Base-by-base conservation (phyloP, 2,797 vertebrate genomes). In the Anableps anableps region DNA sequence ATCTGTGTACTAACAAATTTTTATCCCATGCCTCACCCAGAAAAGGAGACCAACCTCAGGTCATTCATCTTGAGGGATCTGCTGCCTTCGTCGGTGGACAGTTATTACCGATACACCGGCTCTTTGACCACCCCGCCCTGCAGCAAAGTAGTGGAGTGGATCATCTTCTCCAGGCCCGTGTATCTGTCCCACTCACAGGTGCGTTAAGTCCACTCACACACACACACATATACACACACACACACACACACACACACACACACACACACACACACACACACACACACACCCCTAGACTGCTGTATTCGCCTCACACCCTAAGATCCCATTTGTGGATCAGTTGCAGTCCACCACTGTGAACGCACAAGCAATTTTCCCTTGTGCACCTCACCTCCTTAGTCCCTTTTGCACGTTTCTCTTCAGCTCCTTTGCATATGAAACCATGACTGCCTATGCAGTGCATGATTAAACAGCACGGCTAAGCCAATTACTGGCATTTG, bases 131-230 rank as follows among this genome's bases (percentile, higher is more conserved):
- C 97, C 2, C 99, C 99, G 1, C 99, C 99, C 0, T 99, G 99
- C 90, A 99, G 98, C 13, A 97, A 98, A 88, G 97, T 98, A 0
- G 98, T 99, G 90, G 98, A 99, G 92, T 99, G 99, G 99, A 99
- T 99, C 38, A 93, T 99, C 89, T 98, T 99, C 92, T 97, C 96
- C 93, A 97, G 94, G 84, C 98, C 99, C 0, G 97, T 99, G 79
- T 97, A 97, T 93, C 96, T 99, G 90, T 99, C 98, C 83, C 95
- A 97, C 90, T 96, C 96, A 79, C 98, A 99, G 98, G 99, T 99
- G 89, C 0, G 91, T 92, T 62, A 53, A 80, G 74, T 83, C 51
- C 73, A 64, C 74, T 31, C 76, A 60, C 73, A 29, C 70, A 41
- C 34, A 70, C 55, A 80, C 81, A 77, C 82, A 75, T 83, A 76